Evolutionary conservation across 2,797 vertebrate species (phyloP).

Genomic region (Cuculus canorus): DNA sequence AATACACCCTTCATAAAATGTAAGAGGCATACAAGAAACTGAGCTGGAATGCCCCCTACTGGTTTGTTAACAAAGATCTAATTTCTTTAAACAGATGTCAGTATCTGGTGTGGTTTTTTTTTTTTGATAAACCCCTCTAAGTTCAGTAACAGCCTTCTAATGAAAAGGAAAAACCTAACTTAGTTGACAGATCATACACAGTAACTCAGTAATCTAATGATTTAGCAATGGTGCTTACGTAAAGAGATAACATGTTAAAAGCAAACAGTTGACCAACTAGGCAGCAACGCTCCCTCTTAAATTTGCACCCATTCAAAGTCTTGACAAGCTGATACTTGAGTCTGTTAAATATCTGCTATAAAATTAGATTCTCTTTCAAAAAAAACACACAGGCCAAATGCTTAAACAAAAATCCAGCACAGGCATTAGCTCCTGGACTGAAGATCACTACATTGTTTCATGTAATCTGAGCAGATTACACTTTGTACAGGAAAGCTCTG

Average conservation of each 20-base stretch:
- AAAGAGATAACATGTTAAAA: not conserved
- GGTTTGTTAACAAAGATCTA: not conserved
- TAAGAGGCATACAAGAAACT: not conserved
- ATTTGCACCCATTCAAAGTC: not conserved
- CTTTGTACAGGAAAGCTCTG: not conserved
- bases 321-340: not conserved
- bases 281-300: not conserved
- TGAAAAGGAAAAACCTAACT: not conserved
- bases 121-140: not conserved
- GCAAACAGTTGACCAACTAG: not conserved
- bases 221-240: not conserved
- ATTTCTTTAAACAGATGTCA: not conserved
- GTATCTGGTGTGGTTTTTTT: rapidly evolving
- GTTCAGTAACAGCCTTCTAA: not conserved
- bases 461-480: not conserved
- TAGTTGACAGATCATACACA: not conserved
- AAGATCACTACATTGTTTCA: not conserved
- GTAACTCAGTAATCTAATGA: not conserved
- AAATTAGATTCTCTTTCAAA: not conserved
- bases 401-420: not conserved
- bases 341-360: not conserved
- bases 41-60: constrained; percentile 64
- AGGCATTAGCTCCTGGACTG: not conserved
- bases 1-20: not conserved
- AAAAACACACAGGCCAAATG: not conserved